Conservation (phyloP, 1,140 invertebrate genomes). For the Philotrypesis tridentata region DNA sequence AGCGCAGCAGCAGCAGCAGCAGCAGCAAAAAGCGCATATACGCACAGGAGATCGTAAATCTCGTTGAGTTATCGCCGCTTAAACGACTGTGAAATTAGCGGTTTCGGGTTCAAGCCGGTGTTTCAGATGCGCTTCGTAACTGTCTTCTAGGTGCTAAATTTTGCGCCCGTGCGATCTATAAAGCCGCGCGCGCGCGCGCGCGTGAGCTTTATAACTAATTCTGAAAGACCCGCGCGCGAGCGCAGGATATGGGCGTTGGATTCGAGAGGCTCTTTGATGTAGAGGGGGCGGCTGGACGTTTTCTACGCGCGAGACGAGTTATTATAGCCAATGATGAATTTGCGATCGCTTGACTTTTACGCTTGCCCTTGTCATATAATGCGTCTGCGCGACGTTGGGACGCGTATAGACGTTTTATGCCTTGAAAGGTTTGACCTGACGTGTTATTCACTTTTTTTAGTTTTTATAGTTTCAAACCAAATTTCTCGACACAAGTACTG, state of each 20-base stretch:
- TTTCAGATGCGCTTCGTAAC: conserved; percentile 68
- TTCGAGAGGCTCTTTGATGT: not conserved
- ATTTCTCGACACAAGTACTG: too few species aligned
- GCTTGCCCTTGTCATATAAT: too few species aligned
- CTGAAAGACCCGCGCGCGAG: too few species aligned
- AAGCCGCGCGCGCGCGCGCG: not conserved
- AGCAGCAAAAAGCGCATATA: conserved; percentile 46
- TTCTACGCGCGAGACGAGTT: too few species aligned
- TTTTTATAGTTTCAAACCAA: too few species aligned
- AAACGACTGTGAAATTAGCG: conserved; percentile 75
- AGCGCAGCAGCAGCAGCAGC: too few species aligned
- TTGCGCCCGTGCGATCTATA: not conserved
- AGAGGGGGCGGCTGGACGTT: not conserved
- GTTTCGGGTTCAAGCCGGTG: conserved; percentile 60
- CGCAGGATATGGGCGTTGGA: not conserved
- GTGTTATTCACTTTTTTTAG: too few species aligned
- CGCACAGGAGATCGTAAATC: conserved; percentile 65
- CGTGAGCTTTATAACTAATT: not conserved
- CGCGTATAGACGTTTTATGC: too few species aligned
- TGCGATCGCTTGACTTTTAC: too few species aligned
- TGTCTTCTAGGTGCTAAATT: conserved; percentile 73
- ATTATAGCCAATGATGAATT: too few species aligned
- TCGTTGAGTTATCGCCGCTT: conserved; percentile 70
- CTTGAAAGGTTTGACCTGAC: too few species aligned
- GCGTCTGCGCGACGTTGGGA: too few species aligned